Evolutionary conservation across 2,797 vertebrate species (phyloP).

Genomic region (Clarias platycephalus): DNA sequence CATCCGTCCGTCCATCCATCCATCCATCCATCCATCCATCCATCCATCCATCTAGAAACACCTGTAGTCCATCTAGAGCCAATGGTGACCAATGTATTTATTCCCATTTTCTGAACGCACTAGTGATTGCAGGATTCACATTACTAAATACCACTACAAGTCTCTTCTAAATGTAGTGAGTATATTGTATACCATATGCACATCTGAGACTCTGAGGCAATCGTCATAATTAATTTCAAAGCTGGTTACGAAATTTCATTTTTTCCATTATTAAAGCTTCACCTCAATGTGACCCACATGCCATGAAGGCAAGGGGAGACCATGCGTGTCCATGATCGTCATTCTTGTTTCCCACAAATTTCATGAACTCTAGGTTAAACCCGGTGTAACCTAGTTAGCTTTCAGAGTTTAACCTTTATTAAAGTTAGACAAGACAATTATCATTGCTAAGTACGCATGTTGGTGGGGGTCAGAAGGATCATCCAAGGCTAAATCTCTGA

Average conservation of each 20-base stretch:
- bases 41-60: too few relatives aligned
- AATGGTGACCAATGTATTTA: too few relatives aligned
- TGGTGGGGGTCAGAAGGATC: neutral
- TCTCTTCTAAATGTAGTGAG: neutral
- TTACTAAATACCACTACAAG: neutral
- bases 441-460: neutral
- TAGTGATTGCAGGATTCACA: neutral
- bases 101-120: too few relatives aligned
- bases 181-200: neutral
- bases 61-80: too few relatives aligned
- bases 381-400: neutral
- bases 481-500: neutral
- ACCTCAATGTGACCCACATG: neutral
- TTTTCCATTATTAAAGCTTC: neutral
- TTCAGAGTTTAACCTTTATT: slow-evolving; percentile 7
- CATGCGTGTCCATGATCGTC: neutral
- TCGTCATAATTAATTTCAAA: neutral
- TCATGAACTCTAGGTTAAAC: neutral
- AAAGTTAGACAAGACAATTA: slow-evolving; percentile 8
- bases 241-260: neutral
- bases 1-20: too few relatives aligned
- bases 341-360: neutral
- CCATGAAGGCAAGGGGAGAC: neutral
- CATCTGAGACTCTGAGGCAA: neutral
- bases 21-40: too few relatives aligned